Conservation (phyloP, 2,797 vertebrate species). For the Gobionotothen gibberifrons region DNA sequence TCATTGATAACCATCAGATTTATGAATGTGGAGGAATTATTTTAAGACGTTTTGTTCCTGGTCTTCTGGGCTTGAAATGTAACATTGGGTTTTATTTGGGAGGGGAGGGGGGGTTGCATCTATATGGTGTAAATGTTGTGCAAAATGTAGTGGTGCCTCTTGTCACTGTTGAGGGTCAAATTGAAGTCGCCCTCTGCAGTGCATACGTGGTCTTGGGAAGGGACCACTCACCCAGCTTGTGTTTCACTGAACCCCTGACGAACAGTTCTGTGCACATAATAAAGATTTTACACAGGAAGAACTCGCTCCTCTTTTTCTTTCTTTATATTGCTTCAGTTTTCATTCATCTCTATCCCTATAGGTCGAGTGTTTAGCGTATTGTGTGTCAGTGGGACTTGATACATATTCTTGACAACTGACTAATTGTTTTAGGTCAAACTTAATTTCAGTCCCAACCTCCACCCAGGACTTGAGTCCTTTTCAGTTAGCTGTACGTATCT, state of each 20-base stretch:
- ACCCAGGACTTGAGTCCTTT: neutral
- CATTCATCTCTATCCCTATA: neutral
- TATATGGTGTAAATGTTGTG: conserved; percentile 84
- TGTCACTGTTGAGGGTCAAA: conserved; percentile 74
- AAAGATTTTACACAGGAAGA: conserved; percentile 85
- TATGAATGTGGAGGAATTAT: conserved; percentile 76
- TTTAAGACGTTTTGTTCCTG: conserved; percentile 57
- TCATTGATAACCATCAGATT: conserved; percentile 68
- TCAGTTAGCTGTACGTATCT: neutral
- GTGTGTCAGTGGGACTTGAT: neutral
- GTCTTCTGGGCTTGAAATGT: conserved; percentile 66
- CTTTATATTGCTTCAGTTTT: neutral
- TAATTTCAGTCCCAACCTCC: neutral
- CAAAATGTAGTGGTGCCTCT: conserved; percentile 84
- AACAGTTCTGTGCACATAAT: conserved; percentile 88
- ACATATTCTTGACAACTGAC: neutral
- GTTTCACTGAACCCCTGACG: conserved; percentile 79
- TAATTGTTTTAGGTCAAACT: neutral
- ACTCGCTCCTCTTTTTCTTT: conserved; percentile 6
- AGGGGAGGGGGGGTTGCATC: conserved; percentile 53
- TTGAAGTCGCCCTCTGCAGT: conserved; percentile 62
- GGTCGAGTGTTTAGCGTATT: neutral
- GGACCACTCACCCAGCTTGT: conserved; percentile 74
- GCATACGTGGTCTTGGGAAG: conserved; percentile 62
- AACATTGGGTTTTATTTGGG: conserved; percentile 43